phyloP scores from a whole-genome alignment of 1,140 invertebrate genomes.

The Nasonia longicornis region DNA sequence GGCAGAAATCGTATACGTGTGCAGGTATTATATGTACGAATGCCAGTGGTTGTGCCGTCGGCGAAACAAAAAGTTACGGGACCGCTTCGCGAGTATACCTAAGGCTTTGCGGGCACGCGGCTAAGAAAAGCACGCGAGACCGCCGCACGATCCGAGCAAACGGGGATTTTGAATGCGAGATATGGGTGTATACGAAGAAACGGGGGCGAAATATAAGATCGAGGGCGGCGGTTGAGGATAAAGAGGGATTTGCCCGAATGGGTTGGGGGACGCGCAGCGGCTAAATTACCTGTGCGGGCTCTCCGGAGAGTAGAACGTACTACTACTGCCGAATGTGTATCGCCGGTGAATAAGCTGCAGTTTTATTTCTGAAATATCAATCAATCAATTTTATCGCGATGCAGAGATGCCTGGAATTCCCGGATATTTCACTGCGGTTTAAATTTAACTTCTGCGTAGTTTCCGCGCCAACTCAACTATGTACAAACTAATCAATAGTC shows the following conservation, averaged over 20 bases:
- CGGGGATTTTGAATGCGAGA: neutral
- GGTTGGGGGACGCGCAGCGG: neutral
- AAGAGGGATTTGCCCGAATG: neutral
- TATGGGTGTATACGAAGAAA: conserved; percentile 1
- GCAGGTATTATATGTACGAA: neutral
- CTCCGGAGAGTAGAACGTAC: neutral
- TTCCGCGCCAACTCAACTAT: neutral
- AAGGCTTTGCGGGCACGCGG: neutral
- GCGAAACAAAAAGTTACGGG: conserved; percentile 21
- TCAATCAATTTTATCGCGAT: neutral
- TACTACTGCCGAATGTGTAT: neutral
- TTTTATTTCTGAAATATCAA: neutral
- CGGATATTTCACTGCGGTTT: too few relatives aligned
- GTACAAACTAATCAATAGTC: neutral
- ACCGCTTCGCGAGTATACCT: neutral
- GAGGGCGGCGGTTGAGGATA: neutral
- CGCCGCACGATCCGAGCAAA: conserved; percentile 18
- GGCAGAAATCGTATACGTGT: neutral
- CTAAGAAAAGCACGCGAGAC: neutral
- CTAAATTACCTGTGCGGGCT: neutral
- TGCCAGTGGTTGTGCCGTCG: neutral
- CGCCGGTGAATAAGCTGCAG: too few relatives aligned
- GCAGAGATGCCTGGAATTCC: too few relatives aligned
- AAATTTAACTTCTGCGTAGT: neutral
- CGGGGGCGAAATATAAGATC: neutral